Evolutionary conservation across 1,140 invertebrate genomes (phyloP), one percentile per base, ranked within the genome.

Genomic region (Papilio machaon): DNA sequence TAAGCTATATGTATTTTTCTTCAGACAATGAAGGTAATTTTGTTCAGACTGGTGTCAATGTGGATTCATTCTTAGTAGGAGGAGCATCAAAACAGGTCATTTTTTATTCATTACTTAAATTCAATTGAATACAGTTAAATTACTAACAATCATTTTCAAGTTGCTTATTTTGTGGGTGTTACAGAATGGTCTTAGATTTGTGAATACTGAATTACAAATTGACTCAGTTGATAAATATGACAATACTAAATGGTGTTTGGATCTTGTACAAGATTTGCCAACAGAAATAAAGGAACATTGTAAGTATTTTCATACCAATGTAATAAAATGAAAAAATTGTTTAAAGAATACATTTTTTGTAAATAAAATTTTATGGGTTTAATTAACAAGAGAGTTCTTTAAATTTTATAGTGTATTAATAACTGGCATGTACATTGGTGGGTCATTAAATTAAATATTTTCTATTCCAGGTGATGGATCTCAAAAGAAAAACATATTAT

Each of bases 11-110:
- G 23, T 30, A 30, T 30, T 30, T 30, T 80, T 80, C 85, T 86
- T 60, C 76, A 90, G 88, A 86, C 49, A 80, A 75, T 83, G 79
- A 84, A 80, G 75, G 84, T 19, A 81, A 77, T 60, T 78, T 83
- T 64, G 80, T 84, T 70, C 82, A 86, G 52, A 30, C 64, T 47
- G 58, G 85, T 30, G 79, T 90, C 11, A 89, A 89, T 84, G 83
- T 91, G 43, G 89, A 90, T 73, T 88, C 89, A 64, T 89, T 91
- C 82, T 81, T 91, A 77, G 85, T 90, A 73, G 80, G 76, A 52
- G 82, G 82, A 79, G 47, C 75, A 30, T 70, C 35, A 15, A 79
- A 81, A 80, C 82, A 91, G 88, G 90, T 91, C 80, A 73, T 47
- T 76, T 19, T 47, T 67, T 19, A 77, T 60, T 73, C 30, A 77